Evolutionary conservation across 2,888 invertebrate species (phyloP), one percentile per base, ranked within the genome.

Genomic region (Entomobrya multifasciata): DNA sequence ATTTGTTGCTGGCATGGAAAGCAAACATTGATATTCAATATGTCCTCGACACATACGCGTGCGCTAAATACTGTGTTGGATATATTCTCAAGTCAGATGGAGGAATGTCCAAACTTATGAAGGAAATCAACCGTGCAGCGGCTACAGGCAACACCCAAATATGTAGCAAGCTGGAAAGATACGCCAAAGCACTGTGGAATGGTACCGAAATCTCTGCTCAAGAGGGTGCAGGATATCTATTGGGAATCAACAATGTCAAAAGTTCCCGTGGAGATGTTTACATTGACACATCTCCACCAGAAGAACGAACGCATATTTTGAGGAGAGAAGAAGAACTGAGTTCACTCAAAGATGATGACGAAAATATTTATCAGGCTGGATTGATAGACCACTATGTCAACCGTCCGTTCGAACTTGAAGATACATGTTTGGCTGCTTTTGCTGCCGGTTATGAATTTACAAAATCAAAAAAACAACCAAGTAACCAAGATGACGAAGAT

Each of bases 11-110:
- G n/a, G 77, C 92, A 15, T n/a, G n/a, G n/a, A n/a, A n/a, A n/a
- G n/a, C n/a, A n/a, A n/a, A n/a, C n/a, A n/a, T n/a, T n/a, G n/a
- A 92, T 88, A 88, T 92, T 25, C 92, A 92, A 83, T 92, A 91
- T 89, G 91, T 92, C 1, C 67, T 91, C 17, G 92, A 92, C 89
- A 88, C 91, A 55, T 92, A 92, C 90, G 91, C 92, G 60, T 92
- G 92, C 82, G 91, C 91, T 10, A 85, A 90, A 22, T 92, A 92
- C 85, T 91, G 92, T 49, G 90, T 91, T 1, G 87, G 90, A 15
- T 91, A 91, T 62, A 88, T 91, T 8, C 70, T 47, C 10, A 91
- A 91, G 76, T 76, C 89, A 8, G 87, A 86, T n/a, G 47, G 87
- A 13, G 90, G 91, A 5, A 65, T 90, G 10, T 91, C 90, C 52